Base-by-base conservation (phyloP, 2,888 invertebrate species). In the Gastracanthus pulcherrimus region DNA sequence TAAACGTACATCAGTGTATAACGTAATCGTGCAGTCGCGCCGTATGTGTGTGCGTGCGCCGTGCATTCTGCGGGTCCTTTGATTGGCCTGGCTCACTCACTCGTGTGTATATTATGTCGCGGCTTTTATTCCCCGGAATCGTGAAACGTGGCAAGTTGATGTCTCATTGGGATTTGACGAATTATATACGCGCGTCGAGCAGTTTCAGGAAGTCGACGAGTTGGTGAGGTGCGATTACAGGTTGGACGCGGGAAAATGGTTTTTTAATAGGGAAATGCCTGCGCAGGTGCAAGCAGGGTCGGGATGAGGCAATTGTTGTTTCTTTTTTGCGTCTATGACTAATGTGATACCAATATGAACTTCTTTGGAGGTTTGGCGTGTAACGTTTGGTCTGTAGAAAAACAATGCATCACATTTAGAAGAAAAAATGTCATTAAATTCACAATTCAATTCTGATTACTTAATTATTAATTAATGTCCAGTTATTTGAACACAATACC, bases 31-130 rank as follows among this genome's bases (percentile, higher is more conserved):
- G 67, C 55, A 55, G 71, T 69, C 69, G 55, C 64, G 75, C 64
- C 51, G 29, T 29, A n/a, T n/a, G n/a, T n/a, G n/a, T n/a, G n/a
- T n/a, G n/a, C n/a, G n/a, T n/a, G n/a, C n/a, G n/a, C n/a, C n/a
- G n/a, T n/a, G n/a, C n/a, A n/a, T 55, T 38, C 51, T 76, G 76
- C 78, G 82, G 81, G 70, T 84, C 83, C 83, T 84, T 84, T 84
- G 81, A 82, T 84, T 82, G 41, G 19, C 76, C 55, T 67, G n/a
- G n/a, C n/a, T n/a, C n/a, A n/a, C n/a, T n/a, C n/a, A n/a, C n/a
- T n/a, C n/a, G n/a, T n/a, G n/a, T n/a, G n/a, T n/a, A n/a, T n/a
- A n/a, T n/a, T n/a, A n/a, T 29, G 75, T 67, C 64, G 55, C 23
- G 72, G 58, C 58, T 45, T 67, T n/a, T n/a, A n/a, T n/a, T n/a